phyloP scores from a whole-genome alignment of 2,888 invertebrate species.

The Empis livida region DNA sequence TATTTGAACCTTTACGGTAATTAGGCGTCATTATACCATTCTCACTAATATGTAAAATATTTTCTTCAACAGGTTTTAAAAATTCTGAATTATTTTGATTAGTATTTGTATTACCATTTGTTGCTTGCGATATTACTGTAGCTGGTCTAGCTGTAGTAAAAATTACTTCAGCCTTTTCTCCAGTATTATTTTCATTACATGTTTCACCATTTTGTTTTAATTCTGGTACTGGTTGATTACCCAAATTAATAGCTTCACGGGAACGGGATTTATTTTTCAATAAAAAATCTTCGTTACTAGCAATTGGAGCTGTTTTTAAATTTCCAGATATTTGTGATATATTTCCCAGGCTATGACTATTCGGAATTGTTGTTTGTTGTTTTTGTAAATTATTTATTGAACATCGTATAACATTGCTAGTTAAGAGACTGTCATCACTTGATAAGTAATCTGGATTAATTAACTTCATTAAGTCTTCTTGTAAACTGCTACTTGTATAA shows the following conservation, averaged over 20 bases:
- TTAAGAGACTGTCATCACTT: constrained; percentile 18
- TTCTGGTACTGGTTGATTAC: constrained; percentile 17
- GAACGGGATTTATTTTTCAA: constrained; percentile 17
- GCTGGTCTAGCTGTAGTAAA: constrained; percentile 51
- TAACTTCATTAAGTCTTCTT: constrained; percentile 76
- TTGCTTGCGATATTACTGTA: constrained; percentile 45
- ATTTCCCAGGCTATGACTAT: constrained; percentile 19
- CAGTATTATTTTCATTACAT: not conserved
- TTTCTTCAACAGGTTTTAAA: constrained; percentile 7
- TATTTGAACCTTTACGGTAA: constrained; percentile 3
- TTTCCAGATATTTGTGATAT: constrained; percentile 13
- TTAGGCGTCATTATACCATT: constrained; percentile 37
- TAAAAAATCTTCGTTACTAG: constrained; percentile 13
- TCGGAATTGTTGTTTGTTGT: constrained; percentile 13
- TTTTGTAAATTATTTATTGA: constrained; percentile 11
- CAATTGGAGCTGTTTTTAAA: constrained; percentile 9
- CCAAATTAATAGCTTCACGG: constrained; percentile 22
- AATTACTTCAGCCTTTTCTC: constrained; percentile 40
- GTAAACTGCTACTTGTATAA: constrained; percentile 42
- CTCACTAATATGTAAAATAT: constrained; percentile 15
- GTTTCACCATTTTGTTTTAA: constrained; percentile 12
- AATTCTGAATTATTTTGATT: not conserved
- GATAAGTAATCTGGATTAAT: constrained; percentile 65
- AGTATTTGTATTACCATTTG: constrained; percentile 38
- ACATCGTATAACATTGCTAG: constrained; percentile 9